Evolutionary conservation across 1,140 invertebrate species (phyloP).

Genomic region (Wiebesia pumilae): DNA sequence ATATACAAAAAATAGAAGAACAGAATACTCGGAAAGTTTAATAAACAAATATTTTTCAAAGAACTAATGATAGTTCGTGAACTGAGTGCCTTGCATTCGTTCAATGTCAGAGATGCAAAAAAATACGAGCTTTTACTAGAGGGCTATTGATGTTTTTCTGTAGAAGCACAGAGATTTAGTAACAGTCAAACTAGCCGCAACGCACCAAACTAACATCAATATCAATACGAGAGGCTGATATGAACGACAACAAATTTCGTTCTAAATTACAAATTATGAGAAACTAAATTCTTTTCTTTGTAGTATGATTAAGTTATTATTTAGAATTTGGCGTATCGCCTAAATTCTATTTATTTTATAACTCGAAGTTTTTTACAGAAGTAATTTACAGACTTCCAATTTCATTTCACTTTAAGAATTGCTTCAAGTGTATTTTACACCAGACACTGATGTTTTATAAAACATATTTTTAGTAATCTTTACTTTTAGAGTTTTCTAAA

Average conservation of each 20-base stretch:
- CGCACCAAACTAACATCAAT: neutral
- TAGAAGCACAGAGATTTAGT: neutral
- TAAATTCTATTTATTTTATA: neutral
- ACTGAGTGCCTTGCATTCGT: neutral
- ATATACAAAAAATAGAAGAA: neutral
- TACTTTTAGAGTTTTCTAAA: no score
- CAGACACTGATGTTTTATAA: neutral
- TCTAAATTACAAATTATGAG: neutral
- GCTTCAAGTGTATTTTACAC: neutral
- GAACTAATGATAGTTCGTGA: conserved; percentile 25
- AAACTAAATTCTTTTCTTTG: neutral
- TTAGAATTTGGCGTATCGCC: neutral
- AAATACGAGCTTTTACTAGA: conserved; percentile 20
- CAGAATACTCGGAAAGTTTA: conserved; percentile 15
- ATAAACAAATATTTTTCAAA: conserved; percentile 48
- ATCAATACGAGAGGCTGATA: neutral
- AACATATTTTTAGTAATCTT: neutral
- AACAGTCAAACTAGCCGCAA: neutral
- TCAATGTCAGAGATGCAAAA: conserved; percentile 10
- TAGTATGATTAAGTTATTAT: neutral
- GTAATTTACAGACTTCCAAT: neutral
- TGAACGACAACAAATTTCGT: neutral
- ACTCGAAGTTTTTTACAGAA: neutral
- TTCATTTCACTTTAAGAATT: neutral
- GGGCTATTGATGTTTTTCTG: conserved; percentile 48